phyloP scores from a whole-genome alignment of 2,888 invertebrate species.

The Pelosia muscerda region DNA sequence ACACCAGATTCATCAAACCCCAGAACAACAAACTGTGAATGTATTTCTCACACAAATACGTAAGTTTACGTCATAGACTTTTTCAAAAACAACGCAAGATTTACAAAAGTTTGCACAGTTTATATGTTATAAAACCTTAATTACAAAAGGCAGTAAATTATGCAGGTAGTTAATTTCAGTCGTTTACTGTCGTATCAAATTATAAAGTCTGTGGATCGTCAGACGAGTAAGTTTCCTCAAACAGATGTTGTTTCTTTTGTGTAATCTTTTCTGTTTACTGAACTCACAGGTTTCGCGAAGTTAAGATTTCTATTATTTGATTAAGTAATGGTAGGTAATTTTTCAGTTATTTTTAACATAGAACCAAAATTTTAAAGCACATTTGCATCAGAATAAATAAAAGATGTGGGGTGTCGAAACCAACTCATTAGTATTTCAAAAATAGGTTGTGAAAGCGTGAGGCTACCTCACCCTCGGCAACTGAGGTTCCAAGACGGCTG shows the following conservation, averaged over 20 bases:
- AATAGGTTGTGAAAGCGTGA: too few species aligned
- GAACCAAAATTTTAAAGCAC: not conserved
- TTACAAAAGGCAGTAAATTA: not conserved
- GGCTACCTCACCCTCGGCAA: too few species aligned
- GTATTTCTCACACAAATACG: not conserved
- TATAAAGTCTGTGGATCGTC: not conserved
- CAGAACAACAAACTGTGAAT: not conserved
- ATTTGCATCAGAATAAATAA: not conserved
- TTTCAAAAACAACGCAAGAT: not conserved
- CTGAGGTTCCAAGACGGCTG: too few species aligned
- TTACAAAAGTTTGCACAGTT: not conserved
- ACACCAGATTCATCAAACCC: not conserved
- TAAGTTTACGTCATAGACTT: too few species aligned
- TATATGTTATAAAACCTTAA: not conserved
- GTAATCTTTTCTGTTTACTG: constrained; percentile 30
- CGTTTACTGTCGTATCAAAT: not conserved
- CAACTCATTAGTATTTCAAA: too few species aligned
- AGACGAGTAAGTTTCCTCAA: constrained; percentile 1
- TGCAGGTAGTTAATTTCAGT: not conserved
- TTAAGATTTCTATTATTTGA: constrained; percentile 42
- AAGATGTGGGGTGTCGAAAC: not conserved
- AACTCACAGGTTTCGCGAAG: constrained; percentile 31
- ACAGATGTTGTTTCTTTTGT: constrained; percentile 32
- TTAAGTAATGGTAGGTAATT: constrained; percentile 9
- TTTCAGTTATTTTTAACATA: too few species aligned